phyloP scores from a whole-genome alignment of 2,113 vertebrate species.

The Garra rufa region DNA sequence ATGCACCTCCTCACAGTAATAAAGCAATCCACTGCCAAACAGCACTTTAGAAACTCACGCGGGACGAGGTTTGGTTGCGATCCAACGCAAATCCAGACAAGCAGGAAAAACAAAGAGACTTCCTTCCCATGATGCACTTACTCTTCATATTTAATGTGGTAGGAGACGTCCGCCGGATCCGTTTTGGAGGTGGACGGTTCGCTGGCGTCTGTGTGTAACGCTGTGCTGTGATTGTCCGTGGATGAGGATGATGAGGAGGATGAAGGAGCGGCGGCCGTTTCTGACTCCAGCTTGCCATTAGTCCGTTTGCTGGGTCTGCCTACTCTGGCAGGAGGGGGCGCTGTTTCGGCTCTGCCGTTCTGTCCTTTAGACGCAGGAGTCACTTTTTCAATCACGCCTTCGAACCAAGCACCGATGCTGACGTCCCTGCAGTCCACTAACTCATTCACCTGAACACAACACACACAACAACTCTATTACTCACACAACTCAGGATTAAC shows the following conservation, averaged over 20 bases:
- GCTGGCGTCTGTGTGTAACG: conserved; percentile 74
- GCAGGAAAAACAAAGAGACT: neutral
- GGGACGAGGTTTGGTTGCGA: neutral
- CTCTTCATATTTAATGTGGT: conserved; percentile 99
- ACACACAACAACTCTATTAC: neutral
- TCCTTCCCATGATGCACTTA: conserved; percentile 81
- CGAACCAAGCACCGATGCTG: conserved; percentile 96
- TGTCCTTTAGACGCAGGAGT: conserved; percentile 84
- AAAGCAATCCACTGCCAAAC: neutral
- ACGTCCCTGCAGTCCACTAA: conserved; percentile 96
- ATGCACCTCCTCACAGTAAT: neutral
- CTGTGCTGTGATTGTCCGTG: conserved; percentile 83
- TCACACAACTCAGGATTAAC: neutral
- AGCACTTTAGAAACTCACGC: neutral
- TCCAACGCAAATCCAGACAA: neutral
- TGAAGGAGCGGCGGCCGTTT: conserved; percentile 64
- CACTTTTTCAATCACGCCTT: conserved; percentile 92
- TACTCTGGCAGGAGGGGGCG: conserved; percentile 79
- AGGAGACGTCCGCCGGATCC: conserved; percentile 85
- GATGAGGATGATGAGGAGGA: neutral
- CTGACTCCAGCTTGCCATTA: conserved; percentile 85
- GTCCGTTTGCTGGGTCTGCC: conserved; percentile 89
- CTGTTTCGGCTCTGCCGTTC: conserved; percentile 75
- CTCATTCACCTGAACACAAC: conserved; percentile 88
- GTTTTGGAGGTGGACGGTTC: conserved; percentile 91